A percentile compares a stretch with the other conserved stretches of the same genome.
These are phyloP conservation scores for Yponomeuta evonymella DNA, from an alignment of 2,888 invertebrate genomes.

Conservation along the genomic window DNA sequence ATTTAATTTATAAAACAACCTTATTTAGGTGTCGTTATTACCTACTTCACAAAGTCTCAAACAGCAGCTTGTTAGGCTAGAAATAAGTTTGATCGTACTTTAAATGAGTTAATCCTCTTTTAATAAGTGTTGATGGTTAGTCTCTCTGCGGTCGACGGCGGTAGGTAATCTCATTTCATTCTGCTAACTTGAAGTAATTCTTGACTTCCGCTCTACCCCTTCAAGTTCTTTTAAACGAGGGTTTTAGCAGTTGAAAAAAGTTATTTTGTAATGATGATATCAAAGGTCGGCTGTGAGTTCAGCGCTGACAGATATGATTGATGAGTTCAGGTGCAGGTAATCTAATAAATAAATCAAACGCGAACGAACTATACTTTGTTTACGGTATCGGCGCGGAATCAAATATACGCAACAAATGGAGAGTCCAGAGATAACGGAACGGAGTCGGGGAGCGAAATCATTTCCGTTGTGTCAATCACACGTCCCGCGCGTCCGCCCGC, in stretches of 20 bases:
- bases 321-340: background rate
- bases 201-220: conserved; percentile 5
- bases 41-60: background rate
- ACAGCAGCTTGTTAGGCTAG: conserved; percentile 12
- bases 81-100: conserved; percentile 64
- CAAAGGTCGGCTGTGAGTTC: background rate
- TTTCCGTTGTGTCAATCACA: conserved; percentile 72
- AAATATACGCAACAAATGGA: conserved; percentile 57
- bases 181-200: conserved; percentile 18
- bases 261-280: conserved; percentile 8
- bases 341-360: conserved; percentile 8
- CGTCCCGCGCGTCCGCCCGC: conserved; percentile 45
- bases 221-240: background rate
- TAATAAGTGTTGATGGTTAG: conserved; percentile 67
- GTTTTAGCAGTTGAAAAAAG: conserved; percentile 1
- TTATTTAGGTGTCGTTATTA: background rate
- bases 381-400: conserved; percentile 33
- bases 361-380: conserved; percentile 8
- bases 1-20: background rate
- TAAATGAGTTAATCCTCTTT: conserved; percentile 69
- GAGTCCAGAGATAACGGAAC: conserved; percentile 53
- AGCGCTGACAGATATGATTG: background rate
- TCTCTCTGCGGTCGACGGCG: conserved; percentile 34
- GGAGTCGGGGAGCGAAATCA: conserved; percentile 58
- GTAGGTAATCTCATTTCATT: conserved; percentile 42